Evolutionary conservation across 1,140 invertebrate genomes (phyloP), one percentile per base, ranked within the genome.

Genomic region (Anastatus disparis): DNA sequence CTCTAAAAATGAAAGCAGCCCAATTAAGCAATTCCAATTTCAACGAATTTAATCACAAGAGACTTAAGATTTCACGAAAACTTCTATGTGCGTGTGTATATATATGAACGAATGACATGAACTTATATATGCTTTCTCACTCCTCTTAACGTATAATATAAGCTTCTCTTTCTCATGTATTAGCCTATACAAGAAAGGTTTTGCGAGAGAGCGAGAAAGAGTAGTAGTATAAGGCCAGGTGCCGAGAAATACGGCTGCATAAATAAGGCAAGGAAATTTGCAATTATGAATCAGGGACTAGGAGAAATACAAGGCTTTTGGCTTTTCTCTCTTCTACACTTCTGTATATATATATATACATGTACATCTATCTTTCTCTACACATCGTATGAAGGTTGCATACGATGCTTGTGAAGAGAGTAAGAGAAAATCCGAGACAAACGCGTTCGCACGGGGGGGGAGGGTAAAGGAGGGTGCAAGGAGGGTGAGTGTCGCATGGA

Each of bases 181-280:
- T 10, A 35, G 31, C 31, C n/a, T n/a, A n/a, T n/a, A 46, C 4
- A 15, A 40, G 38, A 40, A 15, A 40, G 38, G 15, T 1, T 31
- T 6, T 38, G 61, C 26, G 40, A 27, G 42, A 44, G 26, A 52
- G 31, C 12, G 42, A 50, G 74, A 71, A 66, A 26, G 58, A 59
- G 55, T 62, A n/a, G 55, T 38, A 62, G 70, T 70, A n/a, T n/a
- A 71, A 44, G 48, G 73, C 46, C 53, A 72, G 75, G 73, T 71
- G 71, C 58, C 50, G 70, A 67, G 75, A n/a, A n/a, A n/a, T n/a
- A 75, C 76, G 77, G 77, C 80, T 85, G 83, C 82, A 86, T 86
- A 86, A 86, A 86, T 84, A 85, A 85, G 81, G 75, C 79, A 76
- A 76, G 76, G 81, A 85, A 86, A 86, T 85, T 85, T 85, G 85